Evolutionary conservation across 2,113 vertebrate genomes (phyloP).

Genomic region (Cyanoliseus patagonus): DNA sequence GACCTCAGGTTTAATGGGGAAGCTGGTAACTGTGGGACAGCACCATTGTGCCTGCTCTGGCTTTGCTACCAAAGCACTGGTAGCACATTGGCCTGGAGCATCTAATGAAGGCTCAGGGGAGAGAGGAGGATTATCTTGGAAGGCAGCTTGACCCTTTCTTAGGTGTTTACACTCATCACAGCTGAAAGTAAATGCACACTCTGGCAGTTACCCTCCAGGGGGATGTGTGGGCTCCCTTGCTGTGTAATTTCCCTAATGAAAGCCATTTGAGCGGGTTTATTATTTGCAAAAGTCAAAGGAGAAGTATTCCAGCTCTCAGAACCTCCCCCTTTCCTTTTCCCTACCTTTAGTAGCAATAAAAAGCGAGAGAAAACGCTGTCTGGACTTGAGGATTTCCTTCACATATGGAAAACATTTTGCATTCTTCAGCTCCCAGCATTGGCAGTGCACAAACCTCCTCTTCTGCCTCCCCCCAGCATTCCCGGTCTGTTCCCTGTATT

Average conservation of each 20-base stretch:
- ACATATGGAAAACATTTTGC: constrained; percentile 65
- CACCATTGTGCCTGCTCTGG: not conserved
- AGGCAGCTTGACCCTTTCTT: constrained; percentile 5
- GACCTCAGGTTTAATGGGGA: not conserved
- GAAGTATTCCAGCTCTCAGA: not conserved
- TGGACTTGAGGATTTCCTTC: constrained; percentile 68
- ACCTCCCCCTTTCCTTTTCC: not conserved
- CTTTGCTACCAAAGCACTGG: not conserved
- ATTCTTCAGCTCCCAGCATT: constrained; percentile 28
- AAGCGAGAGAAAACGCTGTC: constrained; percentile 49
- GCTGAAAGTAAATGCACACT: not conserved
- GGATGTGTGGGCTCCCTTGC: not conserved
- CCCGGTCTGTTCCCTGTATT: not conserved
- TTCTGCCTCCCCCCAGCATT: constrained; percentile 3
- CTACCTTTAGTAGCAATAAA: constrained; percentile 63
- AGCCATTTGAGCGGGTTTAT: not conserved
- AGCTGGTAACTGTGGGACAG: not conserved
- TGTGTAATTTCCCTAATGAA: not conserved
- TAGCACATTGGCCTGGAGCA: not conserved
- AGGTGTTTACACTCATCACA: constrained; percentile 7
- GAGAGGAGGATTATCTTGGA: constrained; percentile 17
- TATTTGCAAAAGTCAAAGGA: not conserved
- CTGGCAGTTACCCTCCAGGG: not conserved
- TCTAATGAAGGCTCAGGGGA: constrained; percentile 55
- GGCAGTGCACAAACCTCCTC: constrained; percentile 14